phyloP scores from a whole-genome alignment of 2,113 vertebrate species.

The Miniopterus natalensis region DNA sequence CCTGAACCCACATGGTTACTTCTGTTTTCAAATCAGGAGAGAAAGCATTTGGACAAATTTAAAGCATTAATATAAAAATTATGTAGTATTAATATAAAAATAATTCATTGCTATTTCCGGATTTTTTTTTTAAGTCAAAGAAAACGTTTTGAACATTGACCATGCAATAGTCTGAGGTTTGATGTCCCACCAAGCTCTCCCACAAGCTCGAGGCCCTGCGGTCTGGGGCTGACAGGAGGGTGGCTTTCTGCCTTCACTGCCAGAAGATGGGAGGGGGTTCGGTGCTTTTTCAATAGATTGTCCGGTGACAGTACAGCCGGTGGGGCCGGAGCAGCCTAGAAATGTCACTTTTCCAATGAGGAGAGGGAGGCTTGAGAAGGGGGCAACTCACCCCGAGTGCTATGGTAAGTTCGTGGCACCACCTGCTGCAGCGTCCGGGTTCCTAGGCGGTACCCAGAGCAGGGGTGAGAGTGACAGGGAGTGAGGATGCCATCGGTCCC shows the following conservation, averaged over 20 bases:
- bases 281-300: not conserved
- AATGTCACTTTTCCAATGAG: not conserved
- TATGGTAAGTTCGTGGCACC: not conserved
- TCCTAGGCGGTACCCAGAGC: not conserved
- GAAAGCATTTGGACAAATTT: not conserved
- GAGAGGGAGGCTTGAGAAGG: not conserved
- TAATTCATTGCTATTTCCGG: not conserved
- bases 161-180: not conserved
- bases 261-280: not conserved
- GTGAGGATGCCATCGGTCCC: accelerated
- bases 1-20: not conserved
- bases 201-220: not conserved
- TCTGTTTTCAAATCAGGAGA: conserved; percentile 4
- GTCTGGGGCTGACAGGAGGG: not conserved
- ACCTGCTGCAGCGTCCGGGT: not conserved
- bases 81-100: not conserved
- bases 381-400: no score
- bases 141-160: not conserved
- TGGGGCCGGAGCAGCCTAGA: not conserved
- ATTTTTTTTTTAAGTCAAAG: not conserved
- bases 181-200: not conserved
- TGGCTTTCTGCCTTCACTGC: not conserved
- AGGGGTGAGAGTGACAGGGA: not conserved
- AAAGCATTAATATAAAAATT: not conserved
- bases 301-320: not conserved